A percentile compares a stretch with the other conserved stretches of the same genome.
These are phyloP conservation scores for Ischnus inquisitorius DNA, from an alignment of 2,888 invertebrate species.

Conservation along the genomic window DNA sequence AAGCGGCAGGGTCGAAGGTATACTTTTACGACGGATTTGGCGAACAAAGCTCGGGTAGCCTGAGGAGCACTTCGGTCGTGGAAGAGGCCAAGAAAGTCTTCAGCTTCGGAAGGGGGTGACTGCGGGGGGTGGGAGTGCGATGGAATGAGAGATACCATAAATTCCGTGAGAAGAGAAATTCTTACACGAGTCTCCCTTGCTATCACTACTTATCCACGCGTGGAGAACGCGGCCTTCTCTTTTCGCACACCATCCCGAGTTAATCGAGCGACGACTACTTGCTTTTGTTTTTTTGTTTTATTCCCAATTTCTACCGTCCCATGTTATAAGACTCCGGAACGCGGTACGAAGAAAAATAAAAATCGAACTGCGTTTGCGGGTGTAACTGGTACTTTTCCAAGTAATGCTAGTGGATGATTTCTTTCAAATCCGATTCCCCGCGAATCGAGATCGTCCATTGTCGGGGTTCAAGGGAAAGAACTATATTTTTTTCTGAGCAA, in stretches of 20 bases:
- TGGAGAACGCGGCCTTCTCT: not conserved
- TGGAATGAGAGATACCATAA: constrained; percentile 22
- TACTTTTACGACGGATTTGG: constrained; percentile 68
- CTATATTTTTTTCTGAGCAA: too few species aligned
- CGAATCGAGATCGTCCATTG: too few species aligned
- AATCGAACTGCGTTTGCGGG: not conserved
- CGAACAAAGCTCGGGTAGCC: constrained; percentile 65
- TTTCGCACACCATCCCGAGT: not conserved
- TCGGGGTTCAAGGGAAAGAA: too few species aligned
- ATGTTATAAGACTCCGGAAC: not conserved
- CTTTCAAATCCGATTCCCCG: too few species aligned
- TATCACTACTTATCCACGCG: constrained; percentile 17
- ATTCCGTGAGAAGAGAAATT: constrained; percentile 45
- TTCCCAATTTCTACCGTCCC: not conserved
- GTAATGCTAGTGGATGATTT: not conserved
- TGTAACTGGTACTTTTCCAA: not conserved
- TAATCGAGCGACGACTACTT: not conserved
- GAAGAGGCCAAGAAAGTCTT: constrained; percentile 44
- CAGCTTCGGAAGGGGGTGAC: not conserved
- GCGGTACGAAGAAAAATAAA: not conserved
- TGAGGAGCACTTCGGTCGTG: constrained; percentile 49
- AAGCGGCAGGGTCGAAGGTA: constrained; percentile 36
- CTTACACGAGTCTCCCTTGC: constrained; percentile 19
- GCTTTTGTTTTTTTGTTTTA: constrained; percentile 2
- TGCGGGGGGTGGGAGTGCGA: constrained; percentile 6